A percentile compares a stretch with the other conserved stretches of the same genome.
phyloP scores from a whole-genome alignment of 1,140 invertebrate genomes.

The Drosophila kanapiae region DNA sequence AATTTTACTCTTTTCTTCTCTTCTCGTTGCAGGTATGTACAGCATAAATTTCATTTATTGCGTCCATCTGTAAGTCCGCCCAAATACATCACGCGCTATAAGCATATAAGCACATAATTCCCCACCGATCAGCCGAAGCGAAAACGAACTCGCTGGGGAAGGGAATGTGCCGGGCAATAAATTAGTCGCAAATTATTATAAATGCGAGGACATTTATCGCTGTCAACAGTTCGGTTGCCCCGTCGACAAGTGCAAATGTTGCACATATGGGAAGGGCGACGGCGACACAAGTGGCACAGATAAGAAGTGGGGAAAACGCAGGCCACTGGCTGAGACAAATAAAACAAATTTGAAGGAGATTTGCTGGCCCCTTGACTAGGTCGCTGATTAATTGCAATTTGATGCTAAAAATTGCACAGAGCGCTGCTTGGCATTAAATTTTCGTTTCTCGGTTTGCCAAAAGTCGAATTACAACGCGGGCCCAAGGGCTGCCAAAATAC shows the following conservation, averaged over 20 bases:
- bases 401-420: conserved; percentile 76
- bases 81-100: conserved; percentile 27
- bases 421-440: conserved; percentile 52
- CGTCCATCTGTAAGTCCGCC: conserved; percentile 61
- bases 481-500: conserved; percentile 22
- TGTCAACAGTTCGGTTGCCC: conserved; percentile 57
- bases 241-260: conserved; percentile 68
- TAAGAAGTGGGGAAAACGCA: neutral
- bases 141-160: conserved; percentile 24
- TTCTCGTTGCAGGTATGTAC: conserved; percentile 71
- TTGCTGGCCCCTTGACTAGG: conserved; percentile 38
- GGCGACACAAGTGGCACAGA: conserved; percentile 24
- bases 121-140: conserved; percentile 42
- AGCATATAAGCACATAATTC: conserved; percentile 45
- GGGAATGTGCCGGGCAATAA: conserved; percentile 68
- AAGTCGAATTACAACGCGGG: conserved; percentile 30
- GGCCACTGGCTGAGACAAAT: conserved; percentile 6
- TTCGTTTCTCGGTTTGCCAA: conserved; percentile 35
- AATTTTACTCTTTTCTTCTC: conserved; percentile 39
- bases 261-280: conserved; percentile 23
- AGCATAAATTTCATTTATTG: conserved; percentile 69
- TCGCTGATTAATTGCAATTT: conserved; percentile 79
- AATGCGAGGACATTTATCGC: conserved; percentile 77
- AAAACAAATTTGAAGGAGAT: conserved; percentile 50
- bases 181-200: conserved; percentile 83